phyloP scores from a whole-genome alignment of 2,797 vertebrate species.

The Halcyon chelicuti region DNA sequence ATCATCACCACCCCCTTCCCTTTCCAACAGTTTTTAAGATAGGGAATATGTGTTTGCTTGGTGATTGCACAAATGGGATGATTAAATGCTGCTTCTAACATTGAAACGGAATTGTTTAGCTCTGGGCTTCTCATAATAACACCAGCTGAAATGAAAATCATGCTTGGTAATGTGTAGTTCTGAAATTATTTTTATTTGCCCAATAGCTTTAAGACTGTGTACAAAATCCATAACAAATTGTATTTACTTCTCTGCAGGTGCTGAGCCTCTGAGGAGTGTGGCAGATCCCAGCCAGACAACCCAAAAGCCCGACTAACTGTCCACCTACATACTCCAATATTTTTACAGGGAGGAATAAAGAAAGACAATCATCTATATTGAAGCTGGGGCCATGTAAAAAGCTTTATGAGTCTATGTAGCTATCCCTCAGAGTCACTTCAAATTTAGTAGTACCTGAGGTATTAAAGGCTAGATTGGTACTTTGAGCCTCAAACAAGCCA shows the following conservation, averaged over 20 bases:
- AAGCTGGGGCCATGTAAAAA: conserved; percentile 4
- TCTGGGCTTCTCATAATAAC: background rate
- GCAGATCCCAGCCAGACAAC: background rate
- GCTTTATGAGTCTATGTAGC: background rate
- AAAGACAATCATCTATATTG: background rate
- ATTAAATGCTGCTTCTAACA: background rate
- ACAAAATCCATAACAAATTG: background rate
- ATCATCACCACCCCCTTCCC: background rate
- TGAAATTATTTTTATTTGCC: background rate
- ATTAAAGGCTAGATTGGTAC: conserved; percentile 25
- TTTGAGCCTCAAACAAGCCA: conserved; percentile 6
- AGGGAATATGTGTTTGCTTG: background rate
- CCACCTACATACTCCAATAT: background rate
- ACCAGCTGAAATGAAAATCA: background rate
- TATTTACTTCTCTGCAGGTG: background rate
- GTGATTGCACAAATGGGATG: background rate
- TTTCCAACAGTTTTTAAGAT: background rate
- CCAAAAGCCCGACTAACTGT: background rate
- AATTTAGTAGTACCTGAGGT: conserved; percentile 16
- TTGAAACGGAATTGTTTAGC: background rate
- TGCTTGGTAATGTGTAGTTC: background rate
- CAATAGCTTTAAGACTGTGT: background rate
- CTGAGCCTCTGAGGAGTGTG: background rate
- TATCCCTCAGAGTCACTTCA: conserved; percentile 25
- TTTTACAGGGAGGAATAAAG: background rate